Percentiles rank a stretch among this genome's conserved stretches.
phyloP scores from a whole-genome alignment of 2,797 vertebrate species.

The Hafferia zeledoni region DNA sequence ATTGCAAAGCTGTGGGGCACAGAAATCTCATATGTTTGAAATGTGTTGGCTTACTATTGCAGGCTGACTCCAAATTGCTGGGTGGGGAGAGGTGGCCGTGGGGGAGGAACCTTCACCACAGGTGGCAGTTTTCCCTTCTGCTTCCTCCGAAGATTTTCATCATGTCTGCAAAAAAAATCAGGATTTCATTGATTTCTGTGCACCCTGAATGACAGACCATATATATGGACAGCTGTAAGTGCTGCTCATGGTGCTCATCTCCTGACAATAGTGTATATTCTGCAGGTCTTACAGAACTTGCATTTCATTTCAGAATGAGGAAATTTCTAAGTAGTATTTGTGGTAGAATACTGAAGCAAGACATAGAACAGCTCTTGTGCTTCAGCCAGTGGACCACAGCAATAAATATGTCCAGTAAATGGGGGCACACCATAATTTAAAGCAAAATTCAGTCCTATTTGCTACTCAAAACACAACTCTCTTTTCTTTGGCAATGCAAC shows the following conservation, averaged over 20 bases:
- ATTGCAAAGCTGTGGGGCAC: neutral
- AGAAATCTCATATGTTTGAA: neutral
- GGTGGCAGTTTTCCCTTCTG: conserved; percentile 66
- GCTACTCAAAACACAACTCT: neutral
- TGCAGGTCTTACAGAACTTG: neutral
- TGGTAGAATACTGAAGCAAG: neutral
- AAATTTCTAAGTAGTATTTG: neutral
- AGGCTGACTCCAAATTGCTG: conserved; percentile 91
- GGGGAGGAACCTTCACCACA: conserved; percentile 76
- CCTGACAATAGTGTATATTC: neutral
- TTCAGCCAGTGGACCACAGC: neutral
- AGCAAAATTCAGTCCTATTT: conserved; percentile 10
- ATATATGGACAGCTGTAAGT: neutral
- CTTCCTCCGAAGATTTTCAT: conserved; percentile 77
- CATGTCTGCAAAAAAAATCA: conserved; percentile 75
- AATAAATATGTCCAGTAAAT: neutral
- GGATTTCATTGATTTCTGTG: neutral
- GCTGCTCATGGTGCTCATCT: neutral
- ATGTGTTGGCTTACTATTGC: conserved; percentile 82
- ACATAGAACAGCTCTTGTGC: neutral
- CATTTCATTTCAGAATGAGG: neutral
- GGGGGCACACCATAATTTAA: neutral
- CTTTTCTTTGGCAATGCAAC: conserved; percentile 1
- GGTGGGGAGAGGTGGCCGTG: conserved; percentile 85
- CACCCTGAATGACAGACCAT: neutral